Percentiles rank a stretch among this genome's conserved stretches.
Evolutionary conservation across 30 jellyfish, hydroid and myxozoan species (phyloP).

Genomic region (Clytia hemisphaerica): DNA sequence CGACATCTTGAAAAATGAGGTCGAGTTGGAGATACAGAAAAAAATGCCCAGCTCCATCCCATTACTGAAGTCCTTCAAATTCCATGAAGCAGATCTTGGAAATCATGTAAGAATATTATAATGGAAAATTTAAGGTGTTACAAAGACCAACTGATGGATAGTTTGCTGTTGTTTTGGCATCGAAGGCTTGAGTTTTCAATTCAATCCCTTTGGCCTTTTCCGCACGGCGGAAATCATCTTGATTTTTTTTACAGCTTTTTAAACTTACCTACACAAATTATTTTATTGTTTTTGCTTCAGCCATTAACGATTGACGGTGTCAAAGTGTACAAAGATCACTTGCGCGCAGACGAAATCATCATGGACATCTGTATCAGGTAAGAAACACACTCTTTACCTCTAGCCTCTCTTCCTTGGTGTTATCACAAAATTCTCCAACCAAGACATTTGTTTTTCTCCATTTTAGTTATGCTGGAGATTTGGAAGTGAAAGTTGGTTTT

Average conservation of each 20-base stretch:
- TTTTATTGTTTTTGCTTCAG: constrained; percentile 27
- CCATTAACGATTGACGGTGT: constrained; percentile 87
- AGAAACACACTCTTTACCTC: background rate
- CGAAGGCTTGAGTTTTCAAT: too few species aligned
- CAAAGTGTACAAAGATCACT: constrained; percentile 70
- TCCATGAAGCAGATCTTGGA: constrained; percentile 74
- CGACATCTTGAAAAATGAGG: constrained; percentile 57
- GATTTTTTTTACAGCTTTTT: background rate
- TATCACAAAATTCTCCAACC: background rate
- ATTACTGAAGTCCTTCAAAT: constrained; percentile 53
- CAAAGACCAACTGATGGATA: too few species aligned
- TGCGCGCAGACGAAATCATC: constrained; percentile 65
- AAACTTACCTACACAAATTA: background rate
- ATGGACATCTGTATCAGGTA: constrained; percentile 75
- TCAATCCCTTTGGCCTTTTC: too few species aligned
- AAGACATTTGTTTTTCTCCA: background rate
- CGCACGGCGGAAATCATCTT: background rate
- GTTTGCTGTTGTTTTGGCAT: too few species aligned
- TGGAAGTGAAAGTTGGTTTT: constrained; percentile 61
- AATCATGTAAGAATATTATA: constrained; percentile 38
- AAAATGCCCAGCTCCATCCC: constrained; percentile 72
- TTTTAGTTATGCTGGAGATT: constrained; percentile 93
- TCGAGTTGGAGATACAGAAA: constrained; percentile 84
- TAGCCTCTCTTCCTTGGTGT: background rate
- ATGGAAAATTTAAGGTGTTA: too few species aligned